phyloP scores from a whole-genome alignment of 2,113 vertebrate genomes.

The Mustela lutreola region DNA sequence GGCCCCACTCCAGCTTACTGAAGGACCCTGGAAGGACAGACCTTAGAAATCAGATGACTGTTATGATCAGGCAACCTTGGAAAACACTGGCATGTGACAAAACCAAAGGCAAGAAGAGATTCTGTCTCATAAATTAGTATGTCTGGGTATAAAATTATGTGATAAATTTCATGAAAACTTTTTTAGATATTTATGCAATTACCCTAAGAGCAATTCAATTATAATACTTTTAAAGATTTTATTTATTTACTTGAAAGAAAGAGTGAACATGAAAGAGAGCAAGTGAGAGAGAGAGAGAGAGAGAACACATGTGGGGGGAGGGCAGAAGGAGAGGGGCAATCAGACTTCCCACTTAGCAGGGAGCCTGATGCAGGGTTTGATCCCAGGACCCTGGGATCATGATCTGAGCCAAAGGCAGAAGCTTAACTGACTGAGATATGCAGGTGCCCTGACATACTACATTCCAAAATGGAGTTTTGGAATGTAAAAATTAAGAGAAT shows the following conservation, averaged over 20 bases:
- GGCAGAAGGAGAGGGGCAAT: no score
- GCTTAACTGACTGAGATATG: neutral
- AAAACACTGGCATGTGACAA: neutral
- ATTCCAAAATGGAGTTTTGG: constrained; percentile 87
- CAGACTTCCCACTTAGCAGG: no score
- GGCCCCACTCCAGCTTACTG: neutral
- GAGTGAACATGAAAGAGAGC: no score
- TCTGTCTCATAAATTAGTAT: neutral
- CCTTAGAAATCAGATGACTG: neutral
- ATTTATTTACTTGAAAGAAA: no score
- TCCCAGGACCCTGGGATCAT: no score
- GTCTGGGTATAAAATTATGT: neutral
- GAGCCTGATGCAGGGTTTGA: no score
- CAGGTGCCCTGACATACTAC: constrained; percentile 70
- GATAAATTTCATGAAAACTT: neutral
- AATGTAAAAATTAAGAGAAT: constrained; percentile 72
- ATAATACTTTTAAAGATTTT: neutral
- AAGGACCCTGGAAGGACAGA: neutral
- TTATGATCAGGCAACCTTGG: neutral
- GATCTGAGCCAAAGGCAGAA: no score
- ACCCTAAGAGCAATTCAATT: neutral
- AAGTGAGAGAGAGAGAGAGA: no score
- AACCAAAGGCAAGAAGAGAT: neutral
- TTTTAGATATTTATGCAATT: neutral
- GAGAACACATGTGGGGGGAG: no score